Conservation (phyloP, 1,140 invertebrate genomes). For the Eueides isabella region DNA sequence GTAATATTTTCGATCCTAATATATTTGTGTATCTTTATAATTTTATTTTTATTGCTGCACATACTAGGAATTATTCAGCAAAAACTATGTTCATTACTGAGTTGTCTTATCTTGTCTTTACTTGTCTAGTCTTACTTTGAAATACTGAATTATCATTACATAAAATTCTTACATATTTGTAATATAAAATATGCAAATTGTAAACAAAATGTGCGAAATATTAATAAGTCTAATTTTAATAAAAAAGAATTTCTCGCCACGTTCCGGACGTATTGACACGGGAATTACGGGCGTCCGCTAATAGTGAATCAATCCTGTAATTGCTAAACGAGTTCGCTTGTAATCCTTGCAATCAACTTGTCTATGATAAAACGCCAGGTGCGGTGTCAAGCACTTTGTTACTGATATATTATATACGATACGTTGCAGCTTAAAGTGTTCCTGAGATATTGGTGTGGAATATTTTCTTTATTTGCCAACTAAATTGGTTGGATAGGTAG, state of each 20-base stretch:
- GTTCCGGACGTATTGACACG: conserved; percentile 19
- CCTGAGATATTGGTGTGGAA: neutral
- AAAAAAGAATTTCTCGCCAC: neutral
- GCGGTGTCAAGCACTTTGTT: conserved; percentile 30
- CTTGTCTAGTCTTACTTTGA: too few relatives aligned
- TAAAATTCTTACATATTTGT: too few relatives aligned
- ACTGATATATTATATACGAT: conserved; percentile 21
- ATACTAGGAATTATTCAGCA: too few relatives aligned
- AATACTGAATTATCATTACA: too few relatives aligned
- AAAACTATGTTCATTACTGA: too few relatives aligned
- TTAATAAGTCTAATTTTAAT: neutral
- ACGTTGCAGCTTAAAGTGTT: neutral
- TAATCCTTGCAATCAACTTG: conserved; percentile 45
- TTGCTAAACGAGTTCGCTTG: conserved; percentile 25
- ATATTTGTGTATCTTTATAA: too few relatives aligned
- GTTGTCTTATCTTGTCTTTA: too few relatives aligned
- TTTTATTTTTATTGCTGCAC: too few relatives aligned
- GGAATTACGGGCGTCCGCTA: conserved; percentile 31
- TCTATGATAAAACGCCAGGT: conserved; percentile 45
- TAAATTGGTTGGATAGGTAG: neutral
- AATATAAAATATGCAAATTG: too few relatives aligned
- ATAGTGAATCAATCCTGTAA: conserved; percentile 36
- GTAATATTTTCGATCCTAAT: too few relatives aligned
- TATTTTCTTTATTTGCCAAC: neutral
- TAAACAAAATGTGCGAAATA: too few relatives aligned